Conservation (phyloP, 2,113 vertebrate genomes). For the Dipodomys ordii region DNA sequence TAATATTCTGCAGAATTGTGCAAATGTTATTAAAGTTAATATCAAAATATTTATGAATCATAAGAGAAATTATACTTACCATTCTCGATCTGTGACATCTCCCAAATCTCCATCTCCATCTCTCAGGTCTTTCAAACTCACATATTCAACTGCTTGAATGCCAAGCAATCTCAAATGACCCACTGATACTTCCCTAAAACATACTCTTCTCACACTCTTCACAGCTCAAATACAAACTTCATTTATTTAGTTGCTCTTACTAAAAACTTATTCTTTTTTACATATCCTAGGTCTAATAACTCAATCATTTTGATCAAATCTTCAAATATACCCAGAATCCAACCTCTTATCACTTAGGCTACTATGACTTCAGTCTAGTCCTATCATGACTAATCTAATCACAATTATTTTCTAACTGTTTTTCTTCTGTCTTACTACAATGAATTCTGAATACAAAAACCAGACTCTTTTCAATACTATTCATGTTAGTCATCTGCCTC, state of each 20-base stretch:
- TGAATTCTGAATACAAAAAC: not conserved
- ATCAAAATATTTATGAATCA: no score
- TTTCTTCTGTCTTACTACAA: slow-evolving; percentile 6
- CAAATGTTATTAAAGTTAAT: not conserved
- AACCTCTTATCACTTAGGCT: not conserved
- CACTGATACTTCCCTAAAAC: slow-evolving; percentile 24
- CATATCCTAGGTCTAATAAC: not conserved
- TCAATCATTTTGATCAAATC: not conserved
- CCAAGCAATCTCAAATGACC: slow-evolving; percentile 1
- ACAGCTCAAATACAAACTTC: slow-evolving; percentile 11
- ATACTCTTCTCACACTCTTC: not conserved
- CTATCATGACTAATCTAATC: not conserved
- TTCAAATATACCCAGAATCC: not conserved
- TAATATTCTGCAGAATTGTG: not conserved
- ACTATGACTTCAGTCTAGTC: not conserved
- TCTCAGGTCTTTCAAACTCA: not conserved
- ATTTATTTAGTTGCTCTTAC: not conserved
- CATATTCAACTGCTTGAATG: slow-evolving; percentile 25
- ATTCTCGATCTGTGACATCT: not conserved
- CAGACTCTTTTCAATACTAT: not conserved
- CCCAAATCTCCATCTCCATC: not conserved
- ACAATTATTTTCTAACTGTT: not conserved
- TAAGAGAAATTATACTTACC: not conserved
- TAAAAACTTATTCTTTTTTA: slow-evolving; percentile 32
- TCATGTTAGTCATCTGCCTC: not conserved